Evolutionary conservation across 2,797 vertebrate genomes (phyloP).

Genomic region (Oreortyx pictus): DNA sequence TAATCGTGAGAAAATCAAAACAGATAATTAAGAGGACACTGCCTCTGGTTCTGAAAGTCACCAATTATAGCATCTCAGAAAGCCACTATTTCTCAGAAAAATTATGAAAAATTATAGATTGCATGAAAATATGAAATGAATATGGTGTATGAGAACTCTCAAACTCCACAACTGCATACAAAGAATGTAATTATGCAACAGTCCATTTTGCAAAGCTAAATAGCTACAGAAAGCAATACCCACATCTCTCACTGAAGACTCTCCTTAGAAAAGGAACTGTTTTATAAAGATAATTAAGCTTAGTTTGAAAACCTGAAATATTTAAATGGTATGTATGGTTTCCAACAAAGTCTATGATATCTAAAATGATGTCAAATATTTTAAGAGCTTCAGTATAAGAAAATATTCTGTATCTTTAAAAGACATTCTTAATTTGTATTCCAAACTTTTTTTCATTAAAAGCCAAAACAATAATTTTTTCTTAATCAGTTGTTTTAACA

Average conservation of each 20-base stretch:
- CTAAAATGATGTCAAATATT: neutral
- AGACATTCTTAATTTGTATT: neutral
- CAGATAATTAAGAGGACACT: neutral
- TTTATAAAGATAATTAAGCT: neutral
- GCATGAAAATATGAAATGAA: neutral
- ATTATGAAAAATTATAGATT: neutral
- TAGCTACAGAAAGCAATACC: neutral
- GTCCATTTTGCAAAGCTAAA: neutral
- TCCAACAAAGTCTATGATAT: neutral
- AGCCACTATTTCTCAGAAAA: neutral
- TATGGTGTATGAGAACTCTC: neutral
- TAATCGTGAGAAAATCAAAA: neutral
- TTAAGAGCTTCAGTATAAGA: neutral
- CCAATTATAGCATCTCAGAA: neutral
- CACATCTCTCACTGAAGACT: neutral
- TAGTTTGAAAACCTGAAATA: neutral
- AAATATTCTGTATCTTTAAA: conserved; percentile 6
- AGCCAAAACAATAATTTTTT: neutral
- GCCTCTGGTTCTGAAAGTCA: neutral
- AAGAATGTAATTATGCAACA: neutral
- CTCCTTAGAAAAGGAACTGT: conserved; percentile 26
- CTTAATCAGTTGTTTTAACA: neutral
- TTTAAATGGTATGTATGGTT: neutral
- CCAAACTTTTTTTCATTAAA: neutral
- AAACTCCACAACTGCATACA: neutral